These are phyloP conservation scores for Agrilus cyanescens DNA, from an alignment of 2,888 invertebrate species.

Conservation along the genomic window DNA sequence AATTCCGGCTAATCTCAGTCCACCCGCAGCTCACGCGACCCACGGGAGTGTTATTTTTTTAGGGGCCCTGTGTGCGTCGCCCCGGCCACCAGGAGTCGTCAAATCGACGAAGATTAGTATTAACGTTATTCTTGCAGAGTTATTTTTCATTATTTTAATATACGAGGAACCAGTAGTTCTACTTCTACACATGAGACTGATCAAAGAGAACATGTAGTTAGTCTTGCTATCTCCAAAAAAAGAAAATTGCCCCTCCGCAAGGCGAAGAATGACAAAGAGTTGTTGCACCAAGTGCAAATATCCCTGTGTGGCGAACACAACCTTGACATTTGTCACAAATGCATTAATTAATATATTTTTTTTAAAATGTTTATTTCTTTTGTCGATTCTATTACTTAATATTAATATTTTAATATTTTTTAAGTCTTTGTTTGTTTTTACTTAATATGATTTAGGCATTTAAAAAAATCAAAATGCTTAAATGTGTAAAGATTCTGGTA, in stretches of 20 bases:
- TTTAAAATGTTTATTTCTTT: not conserved
- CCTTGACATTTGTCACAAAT: constrained; percentile 1
- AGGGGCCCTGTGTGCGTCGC: too few species aligned
- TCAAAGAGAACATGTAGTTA: not conserved
- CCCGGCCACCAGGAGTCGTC: too few species aligned
- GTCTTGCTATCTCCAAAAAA: too few species aligned
- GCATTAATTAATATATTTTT: not conserved
- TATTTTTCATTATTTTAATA: too few species aligned
- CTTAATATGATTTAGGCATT: not conserved
- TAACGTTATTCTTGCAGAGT: too few species aligned
- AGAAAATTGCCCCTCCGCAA: not conserved
- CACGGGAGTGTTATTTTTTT: too few species aligned
- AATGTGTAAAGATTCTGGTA: not conserved
- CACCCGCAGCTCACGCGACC: too few species aligned
- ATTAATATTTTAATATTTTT: constrained; percentile 1
- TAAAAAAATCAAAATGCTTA: not conserved
- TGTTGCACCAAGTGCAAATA: too few species aligned
- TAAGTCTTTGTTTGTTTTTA: not conserved
- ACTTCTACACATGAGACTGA: not conserved
- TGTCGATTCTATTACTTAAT: constrained; percentile 1
- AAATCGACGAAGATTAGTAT: too few species aligned
- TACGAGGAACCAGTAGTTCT: not conserved
- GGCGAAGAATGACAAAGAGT: not conserved
- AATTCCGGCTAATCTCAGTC: too few species aligned
- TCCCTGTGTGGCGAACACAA: constrained; percentile 1